phyloP scores from a whole-genome alignment of 2,113 vertebrate species.

The Podilymbus podiceps region DNA sequence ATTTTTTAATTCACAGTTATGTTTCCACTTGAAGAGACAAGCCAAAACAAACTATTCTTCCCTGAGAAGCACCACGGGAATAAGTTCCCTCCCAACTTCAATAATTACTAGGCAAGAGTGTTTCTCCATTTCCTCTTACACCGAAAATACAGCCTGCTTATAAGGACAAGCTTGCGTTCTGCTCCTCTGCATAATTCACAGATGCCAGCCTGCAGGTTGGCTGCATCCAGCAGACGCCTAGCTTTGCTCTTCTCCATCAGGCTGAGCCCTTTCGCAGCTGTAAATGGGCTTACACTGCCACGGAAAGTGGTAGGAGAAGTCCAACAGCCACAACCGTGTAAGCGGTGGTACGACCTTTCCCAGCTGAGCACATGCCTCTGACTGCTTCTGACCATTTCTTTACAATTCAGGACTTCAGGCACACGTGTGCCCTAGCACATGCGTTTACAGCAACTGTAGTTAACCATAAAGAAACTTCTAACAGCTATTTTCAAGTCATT shows the following conservation, averaged over 20 bases:
- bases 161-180: slow-evolving; percentile 28
- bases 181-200: slow-evolving; percentile 54
- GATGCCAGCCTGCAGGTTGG: slow-evolving; percentile 42
- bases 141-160: slow-evolving; percentile 43
- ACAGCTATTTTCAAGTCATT: not conserved
- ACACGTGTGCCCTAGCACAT: not conserved
- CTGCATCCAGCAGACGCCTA: slow-evolving; percentile 34
- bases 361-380: not conserved
- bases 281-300: not conserved
- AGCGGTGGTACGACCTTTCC: not conserved
- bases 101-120: slow-evolving; percentile 61
- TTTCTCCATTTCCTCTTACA: not conserved
- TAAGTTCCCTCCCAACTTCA: slow-evolving; percentile 63
- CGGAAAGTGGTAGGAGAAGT: slow-evolving; percentile 30
- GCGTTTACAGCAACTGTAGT: not conserved
- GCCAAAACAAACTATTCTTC: slow-evolving; percentile 72
- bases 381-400: not conserved
- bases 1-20: slow-evolving; percentile 81
- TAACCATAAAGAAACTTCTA: not conserved
- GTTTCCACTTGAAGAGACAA: slow-evolving; percentile 79
- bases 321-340: not conserved
- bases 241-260: slow-evolving; percentile 39
- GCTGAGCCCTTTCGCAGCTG: slow-evolving; percentile 20
- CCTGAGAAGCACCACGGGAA: slow-evolving; percentile 64
- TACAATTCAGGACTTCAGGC: not conserved